phyloP scores from a whole-genome alignment of 1,140 invertebrate genomes.

The Xylocopa sonorina region DNA sequence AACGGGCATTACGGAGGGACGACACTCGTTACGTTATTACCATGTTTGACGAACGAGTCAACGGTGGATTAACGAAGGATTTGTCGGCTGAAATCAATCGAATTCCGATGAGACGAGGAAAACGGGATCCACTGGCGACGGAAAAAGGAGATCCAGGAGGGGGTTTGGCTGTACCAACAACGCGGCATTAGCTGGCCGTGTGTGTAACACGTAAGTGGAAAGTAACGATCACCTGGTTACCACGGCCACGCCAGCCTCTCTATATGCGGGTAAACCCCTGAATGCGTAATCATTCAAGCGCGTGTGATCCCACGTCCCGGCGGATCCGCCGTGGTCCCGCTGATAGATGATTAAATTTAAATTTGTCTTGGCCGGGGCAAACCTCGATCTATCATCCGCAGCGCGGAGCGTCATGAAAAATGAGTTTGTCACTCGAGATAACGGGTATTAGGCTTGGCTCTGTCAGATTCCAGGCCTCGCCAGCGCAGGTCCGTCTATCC shows the following conservation, averaged over 20 bases:
- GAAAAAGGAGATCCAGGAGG: background rate
- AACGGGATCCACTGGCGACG: no score
- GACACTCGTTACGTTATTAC: background rate
- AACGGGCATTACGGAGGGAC: background rate
- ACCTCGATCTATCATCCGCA: constrained; percentile 38
- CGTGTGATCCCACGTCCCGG: constrained; percentile 29
- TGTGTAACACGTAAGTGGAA: constrained; percentile 58
- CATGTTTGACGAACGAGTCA: no score
- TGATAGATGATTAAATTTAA: constrained; percentile 57
- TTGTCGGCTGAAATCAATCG: no score
- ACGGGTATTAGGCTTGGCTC: constrained; percentile 24
- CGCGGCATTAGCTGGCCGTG: background rate
- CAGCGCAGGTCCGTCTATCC: background rate
- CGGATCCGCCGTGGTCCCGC: constrained; percentile 7
- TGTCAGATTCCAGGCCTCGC: background rate
- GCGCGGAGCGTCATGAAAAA: constrained; percentile 40
- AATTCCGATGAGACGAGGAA: no score
- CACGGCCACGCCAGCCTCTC: constrained; percentile 25
- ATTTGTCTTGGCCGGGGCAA: constrained; percentile 50
- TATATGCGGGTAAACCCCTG: constrained; percentile 5
- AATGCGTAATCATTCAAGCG: constrained; percentile 55
- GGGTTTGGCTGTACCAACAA: background rate
- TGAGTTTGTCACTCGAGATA: constrained; percentile 50
- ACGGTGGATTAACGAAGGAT: background rate
- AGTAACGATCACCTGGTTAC: constrained; percentile 64